phyloP scores from a whole-genome alignment of 2,797 vertebrate species.

The Martes flavigula region DNA sequence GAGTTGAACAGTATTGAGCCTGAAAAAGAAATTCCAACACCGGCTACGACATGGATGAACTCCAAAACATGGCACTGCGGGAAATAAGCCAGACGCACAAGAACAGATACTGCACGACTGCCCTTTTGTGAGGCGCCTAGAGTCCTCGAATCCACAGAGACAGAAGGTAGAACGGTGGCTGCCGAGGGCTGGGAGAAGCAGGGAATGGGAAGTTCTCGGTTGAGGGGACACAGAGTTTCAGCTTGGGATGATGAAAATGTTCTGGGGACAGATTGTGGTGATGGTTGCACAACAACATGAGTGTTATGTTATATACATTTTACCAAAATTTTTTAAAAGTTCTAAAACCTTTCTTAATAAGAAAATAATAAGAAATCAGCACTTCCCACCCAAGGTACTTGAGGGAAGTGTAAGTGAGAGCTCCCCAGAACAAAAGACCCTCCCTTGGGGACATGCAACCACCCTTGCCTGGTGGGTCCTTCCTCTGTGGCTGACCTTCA shows the following conservation, averaged over 20 bases:
- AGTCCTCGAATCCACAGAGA: neutral
- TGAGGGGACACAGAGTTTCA: neutral
- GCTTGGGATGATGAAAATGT: neutral
- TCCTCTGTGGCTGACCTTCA: neutral
- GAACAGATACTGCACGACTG: neutral
- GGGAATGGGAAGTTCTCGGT: neutral
- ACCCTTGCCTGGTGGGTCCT: accelerated
- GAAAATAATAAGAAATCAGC: neutral
- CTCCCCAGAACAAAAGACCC: neutral
- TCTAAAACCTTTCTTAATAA: neutral
- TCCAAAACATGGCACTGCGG: neutral
- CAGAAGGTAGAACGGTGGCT: neutral
- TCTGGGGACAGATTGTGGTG: neutral
- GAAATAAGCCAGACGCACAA: neutral
- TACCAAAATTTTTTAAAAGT: neutral
- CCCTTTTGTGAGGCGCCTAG: neutral
- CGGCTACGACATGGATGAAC: neutral
- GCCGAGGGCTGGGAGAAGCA: too few species aligned
- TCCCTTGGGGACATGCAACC: neutral
- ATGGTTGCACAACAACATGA: neutral
- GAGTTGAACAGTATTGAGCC: neutral
- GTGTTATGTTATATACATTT: neutral
- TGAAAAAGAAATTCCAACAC: neutral
- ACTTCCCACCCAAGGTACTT: neutral
- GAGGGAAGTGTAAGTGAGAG: neutral